These are phyloP conservation scores for Hydrocynus forskahlii DNA, from an alignment of 2,797 vertebrate genomes.

Conservation along the genomic window DNA sequence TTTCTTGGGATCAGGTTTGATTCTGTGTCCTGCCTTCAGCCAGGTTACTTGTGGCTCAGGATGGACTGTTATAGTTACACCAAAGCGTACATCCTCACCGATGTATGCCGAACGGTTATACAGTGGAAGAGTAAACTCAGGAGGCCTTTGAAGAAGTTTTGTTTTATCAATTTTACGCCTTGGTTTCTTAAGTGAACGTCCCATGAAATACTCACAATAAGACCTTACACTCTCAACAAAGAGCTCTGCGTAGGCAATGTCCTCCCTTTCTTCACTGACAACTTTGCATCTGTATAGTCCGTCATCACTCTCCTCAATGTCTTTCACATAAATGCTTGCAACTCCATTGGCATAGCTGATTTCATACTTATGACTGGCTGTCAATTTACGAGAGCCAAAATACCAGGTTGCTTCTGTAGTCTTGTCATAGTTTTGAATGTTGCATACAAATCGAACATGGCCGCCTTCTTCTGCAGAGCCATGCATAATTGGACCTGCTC, in stretches of 20 bases:
- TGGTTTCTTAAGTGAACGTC: constrained; percentile 88
- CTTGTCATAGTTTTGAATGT: constrained; percentile 88
- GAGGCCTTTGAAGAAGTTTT: constrained; percentile 89
- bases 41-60: constrained; percentile 95
- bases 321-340: constrained; percentile 95
- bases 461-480: constrained; percentile 89
- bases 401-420: constrained; percentile 95
- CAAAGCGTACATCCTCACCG: constrained; percentile 96
- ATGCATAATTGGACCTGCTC: constrained; percentile 92
- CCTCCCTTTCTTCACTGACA: constrained; percentile 92
- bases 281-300: constrained; percentile 96
- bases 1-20: constrained; percentile 90
- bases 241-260: constrained; percentile 92
- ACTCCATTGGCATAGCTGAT: constrained; percentile 91
- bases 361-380: constrained; percentile 92
- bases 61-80: constrained; percentile 97
- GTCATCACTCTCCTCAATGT: constrained; percentile 91
- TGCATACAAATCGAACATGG: constrained; percentile 90
- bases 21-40: constrained; percentile 95
- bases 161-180: constrained; percentile 88
- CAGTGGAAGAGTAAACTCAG: constrained; percentile 96
- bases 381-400: constrained; percentile 91
- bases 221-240: constrained; percentile 94
- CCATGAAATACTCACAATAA: constrained; percentile 87
- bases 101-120: constrained; percentile 92